Evolutionary conservation across 1,140 invertebrate species (phyloP), one percentile per base, ranked within the genome.

Genomic region (Bursaphelenchus mucronatus): DNA sequence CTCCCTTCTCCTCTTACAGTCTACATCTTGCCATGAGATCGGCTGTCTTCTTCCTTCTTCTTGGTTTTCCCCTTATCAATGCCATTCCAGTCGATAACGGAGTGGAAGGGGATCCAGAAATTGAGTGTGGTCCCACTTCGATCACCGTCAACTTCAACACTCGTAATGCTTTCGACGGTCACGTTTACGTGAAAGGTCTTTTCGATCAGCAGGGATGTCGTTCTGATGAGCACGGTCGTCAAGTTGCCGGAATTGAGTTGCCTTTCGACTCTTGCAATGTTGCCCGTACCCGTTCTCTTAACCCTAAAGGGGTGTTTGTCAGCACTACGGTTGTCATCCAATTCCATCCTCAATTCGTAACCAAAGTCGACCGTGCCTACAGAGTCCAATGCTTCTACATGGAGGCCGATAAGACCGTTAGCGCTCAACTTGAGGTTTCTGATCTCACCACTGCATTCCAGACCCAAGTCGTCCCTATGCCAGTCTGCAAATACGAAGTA

Each of bases 141-240:
- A 81, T 80, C 49, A 80, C 79, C 30, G 70, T 80, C 17, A 80
- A 80, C 75, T 80, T 80, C 73, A 80, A 80, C 71, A 80, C 78
- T n/a, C 67, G 76, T n/a, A 80, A 80, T 50, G 68, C 73, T 45
- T 80, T 80, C 70, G 79, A 81, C 57, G 78, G 78, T 19, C 78
- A 80, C 62, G 78, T 80, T 43, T 80, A 81, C 63, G 78, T 80
- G 9, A 80, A 80, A 61, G 78, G 78, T 70, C 70, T 80, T 45
- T 80, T 78, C 66, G 79, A 80, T 57, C 78, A 80, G 59, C 54
- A 57, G 21, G 79, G 70, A 8, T 80, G 78, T 64, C 65, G 79
- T 21, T 78, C 63, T 44, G 79, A 80, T 52, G 78, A 80, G 61
- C 78, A 81, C 57, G 78, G 78, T 41, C 69, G 78, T 30, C 79